phyloP scores from a whole-genome alignment of 92 coral and sea anemone species.

The Phymanthus crucifer region DNA sequence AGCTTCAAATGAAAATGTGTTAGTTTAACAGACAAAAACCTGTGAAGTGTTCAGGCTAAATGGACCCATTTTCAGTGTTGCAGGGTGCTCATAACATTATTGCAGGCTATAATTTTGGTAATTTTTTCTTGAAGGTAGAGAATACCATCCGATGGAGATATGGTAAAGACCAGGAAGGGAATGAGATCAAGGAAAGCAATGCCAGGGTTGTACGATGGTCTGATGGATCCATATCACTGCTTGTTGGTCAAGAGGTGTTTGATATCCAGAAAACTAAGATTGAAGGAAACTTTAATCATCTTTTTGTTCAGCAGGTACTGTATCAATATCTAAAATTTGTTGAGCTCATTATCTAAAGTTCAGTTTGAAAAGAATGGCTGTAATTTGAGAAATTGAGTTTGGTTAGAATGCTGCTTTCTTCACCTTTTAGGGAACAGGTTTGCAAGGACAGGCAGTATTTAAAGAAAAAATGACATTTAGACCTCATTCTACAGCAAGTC shows the following conservation, averaged over 20 bases:
- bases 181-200: conserved; percentile 94
- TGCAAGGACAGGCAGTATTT: conserved; percentile 95
- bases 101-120: too few species aligned
- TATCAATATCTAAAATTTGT: background rate
- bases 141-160: conserved; percentile 94
- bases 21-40: too few species aligned
- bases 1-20: too few species aligned
- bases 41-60: too few species aligned
- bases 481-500: conserved; percentile 98
- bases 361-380: background rate
- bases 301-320: conserved; percentile 95
- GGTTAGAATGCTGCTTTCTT: background rate
- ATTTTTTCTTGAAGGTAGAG: conserved; percentile 64
- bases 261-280: conserved; percentile 94
- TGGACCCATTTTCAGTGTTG: too few species aligned
- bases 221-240: conserved; percentile 92
- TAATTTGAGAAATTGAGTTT: background rate
- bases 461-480: conserved; percentile 94
- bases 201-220: conserved; percentile 97
- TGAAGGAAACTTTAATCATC: conserved; percentile 94
- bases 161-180: conserved; percentile 86
- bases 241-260: conserved; percentile 93
- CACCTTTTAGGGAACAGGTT: conserved; percentile 86
- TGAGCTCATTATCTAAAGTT: background rate
- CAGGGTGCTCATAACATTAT: too few species aligned